Evolutionary conservation across 2,888 invertebrate species (phyloP).

Genomic region (Sympetrum striolatum): DNA sequence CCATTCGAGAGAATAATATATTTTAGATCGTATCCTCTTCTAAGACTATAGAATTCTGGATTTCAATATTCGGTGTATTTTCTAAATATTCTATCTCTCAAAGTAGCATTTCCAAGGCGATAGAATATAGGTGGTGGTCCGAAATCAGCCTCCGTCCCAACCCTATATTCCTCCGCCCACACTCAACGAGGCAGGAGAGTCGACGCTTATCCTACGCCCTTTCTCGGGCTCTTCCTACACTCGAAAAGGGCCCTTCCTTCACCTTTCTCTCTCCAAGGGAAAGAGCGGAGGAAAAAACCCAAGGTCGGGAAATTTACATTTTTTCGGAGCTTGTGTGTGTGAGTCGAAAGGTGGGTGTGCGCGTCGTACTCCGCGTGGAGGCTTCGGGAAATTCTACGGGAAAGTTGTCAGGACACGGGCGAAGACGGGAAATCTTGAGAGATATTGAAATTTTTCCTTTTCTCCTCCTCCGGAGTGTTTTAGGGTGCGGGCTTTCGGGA

Average conservation of each 20-base stretch:
- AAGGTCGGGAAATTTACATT: neutral
- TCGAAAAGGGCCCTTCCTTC: neutral
- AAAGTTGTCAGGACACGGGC: neutral
- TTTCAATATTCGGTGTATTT: no score
- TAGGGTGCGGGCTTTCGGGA: no score
- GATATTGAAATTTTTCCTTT: neutral
- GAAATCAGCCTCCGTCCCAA: no score
- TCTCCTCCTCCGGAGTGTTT: neutral
- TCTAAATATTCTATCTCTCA: no score
- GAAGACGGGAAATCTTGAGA: neutral
- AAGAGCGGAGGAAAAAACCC: neutral
- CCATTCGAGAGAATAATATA: no score
- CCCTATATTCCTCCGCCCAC: no score
- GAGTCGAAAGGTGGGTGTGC: neutral
- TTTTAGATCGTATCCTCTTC: no score
- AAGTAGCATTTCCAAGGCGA: no score
- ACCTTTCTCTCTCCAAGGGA: neutral
- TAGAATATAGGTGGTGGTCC: no score
- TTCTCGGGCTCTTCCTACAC: neutral
- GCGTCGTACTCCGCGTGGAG: neutral
- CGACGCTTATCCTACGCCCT: neutral
- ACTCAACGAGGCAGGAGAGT: neutral
- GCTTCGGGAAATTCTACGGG: neutral
- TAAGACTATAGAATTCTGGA: no score
- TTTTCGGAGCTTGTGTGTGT: neutral